These are phyloP conservation scores for Stylophora pistillata DNA, from an alignment of 64 coral and sea anemone species.

Conservation along the genomic window DNA sequence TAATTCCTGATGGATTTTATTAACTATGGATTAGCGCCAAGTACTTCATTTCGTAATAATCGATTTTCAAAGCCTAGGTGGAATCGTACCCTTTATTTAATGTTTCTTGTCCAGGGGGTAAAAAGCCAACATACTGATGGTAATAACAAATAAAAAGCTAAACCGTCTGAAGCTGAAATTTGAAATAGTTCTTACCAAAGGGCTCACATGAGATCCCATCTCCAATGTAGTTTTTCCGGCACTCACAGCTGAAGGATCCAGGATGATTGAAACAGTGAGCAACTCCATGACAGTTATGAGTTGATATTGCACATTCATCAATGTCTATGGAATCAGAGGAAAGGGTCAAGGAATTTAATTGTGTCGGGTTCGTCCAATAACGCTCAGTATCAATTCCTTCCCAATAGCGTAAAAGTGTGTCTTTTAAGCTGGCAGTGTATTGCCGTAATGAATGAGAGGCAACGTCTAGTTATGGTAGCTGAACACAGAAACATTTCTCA, in stretches of 20 bases:
- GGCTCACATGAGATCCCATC: conserved; percentile 28
- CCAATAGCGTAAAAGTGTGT: too few relatives aligned
- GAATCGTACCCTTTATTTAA: neutral
- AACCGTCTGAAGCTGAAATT: neutral
- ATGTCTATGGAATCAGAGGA: conserved; percentile 2
- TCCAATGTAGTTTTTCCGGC: conserved; percentile 2
- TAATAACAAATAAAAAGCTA: neutral
- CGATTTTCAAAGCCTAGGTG: too few relatives aligned
- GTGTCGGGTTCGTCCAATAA: too few relatives aligned
- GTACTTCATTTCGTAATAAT: too few relatives aligned
- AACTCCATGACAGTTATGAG: conserved; percentile 40
- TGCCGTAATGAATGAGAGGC: too few relatives aligned
- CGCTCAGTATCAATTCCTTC: too few relatives aligned
- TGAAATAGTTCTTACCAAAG: conserved; percentile 9
- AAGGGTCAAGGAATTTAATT: neutral
- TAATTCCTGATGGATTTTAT: too few relatives aligned
- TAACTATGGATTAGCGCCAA: too few relatives aligned
- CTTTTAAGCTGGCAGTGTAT: too few relatives aligned
- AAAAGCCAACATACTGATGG: neutral
- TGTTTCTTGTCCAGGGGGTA: neutral
- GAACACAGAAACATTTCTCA: neutral
- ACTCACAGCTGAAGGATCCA: conserved; percentile 23
- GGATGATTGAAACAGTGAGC: conserved; percentile 13
- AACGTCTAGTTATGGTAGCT: too few relatives aligned
- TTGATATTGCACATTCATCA: conserved; percentile 30